phyloP scores from a whole-genome alignment of 2,888 invertebrate genomes.

The Rhagonycha fulva region DNA sequence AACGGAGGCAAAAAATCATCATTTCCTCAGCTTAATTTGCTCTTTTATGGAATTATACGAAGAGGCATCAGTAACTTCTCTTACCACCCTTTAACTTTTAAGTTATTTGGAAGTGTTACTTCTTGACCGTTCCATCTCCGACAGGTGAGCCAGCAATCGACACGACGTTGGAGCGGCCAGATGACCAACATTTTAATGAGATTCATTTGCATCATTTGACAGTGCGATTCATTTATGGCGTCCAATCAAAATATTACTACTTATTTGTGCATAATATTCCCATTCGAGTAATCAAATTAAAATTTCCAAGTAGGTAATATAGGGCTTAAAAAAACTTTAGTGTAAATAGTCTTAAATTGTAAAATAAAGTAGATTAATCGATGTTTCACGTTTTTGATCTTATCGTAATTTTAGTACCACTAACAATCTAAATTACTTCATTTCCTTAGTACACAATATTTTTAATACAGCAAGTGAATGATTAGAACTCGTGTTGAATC shows the following conservation, averaged over 20 bases:
- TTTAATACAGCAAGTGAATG: slow-evolving; percentile 30
- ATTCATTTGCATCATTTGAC: no score
- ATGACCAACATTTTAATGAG: no score
- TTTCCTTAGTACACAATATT: slow-evolving; percentile 22
- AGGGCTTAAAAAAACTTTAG: not conserved
- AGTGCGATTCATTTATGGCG: no score
- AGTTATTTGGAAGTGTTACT: no score
- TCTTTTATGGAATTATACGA: no score
- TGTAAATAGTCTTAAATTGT: not conserved
- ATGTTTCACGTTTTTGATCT: slow-evolving; percentile 3
- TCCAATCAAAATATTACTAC: not conserved
- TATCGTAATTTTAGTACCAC: slow-evolving; percentile 23
- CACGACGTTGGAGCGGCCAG: no score
- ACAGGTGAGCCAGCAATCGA: no score
- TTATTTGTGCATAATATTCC: not conserved
- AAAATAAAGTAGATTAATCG: not conserved
- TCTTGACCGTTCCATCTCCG: no score
- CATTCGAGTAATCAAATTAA: not conserved
- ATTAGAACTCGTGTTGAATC: slow-evolving; percentile 35
- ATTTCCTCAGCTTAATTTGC: no score
- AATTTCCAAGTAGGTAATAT: not conserved
- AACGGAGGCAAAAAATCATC: no score
- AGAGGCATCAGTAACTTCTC: no score
- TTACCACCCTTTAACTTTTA: no score
- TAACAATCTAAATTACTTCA: slow-evolving; percentile 30